Conservation (phyloP, 2,888 invertebrate species). For the Lasioglossum calceatum region DNA sequence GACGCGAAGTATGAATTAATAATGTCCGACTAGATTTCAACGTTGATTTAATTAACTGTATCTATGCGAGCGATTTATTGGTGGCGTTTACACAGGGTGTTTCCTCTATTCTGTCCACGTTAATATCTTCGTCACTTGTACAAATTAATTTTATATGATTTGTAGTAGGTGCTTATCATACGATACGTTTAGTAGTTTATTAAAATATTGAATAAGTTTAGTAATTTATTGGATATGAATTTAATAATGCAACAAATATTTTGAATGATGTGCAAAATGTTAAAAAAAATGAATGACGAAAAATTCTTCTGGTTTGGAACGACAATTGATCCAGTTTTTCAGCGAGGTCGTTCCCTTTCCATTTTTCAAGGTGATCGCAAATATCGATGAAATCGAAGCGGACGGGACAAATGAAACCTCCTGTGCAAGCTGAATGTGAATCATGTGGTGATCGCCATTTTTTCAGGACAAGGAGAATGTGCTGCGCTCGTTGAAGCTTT, state of each 20-base stretch:
- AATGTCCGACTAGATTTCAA: not conserved
- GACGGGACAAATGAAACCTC: too few species aligned
- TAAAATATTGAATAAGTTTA: too few species aligned
- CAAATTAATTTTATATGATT: not conserved
- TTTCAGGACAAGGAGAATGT: constrained; percentile 85
- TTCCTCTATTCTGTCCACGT: not conserved
- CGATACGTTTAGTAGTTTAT: too few species aligned
- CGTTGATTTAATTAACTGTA: not conserved
- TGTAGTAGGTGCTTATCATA: too few species aligned
- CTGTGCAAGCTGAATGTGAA: not conserved
- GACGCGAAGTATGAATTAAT: not conserved
- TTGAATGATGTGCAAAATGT: too few species aligned
- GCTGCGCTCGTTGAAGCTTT: constrained; percentile 88
- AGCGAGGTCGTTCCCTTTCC: not conserved
- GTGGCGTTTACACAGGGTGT: not conserved
- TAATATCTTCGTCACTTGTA: not conserved
- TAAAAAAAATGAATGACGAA: not conserved
- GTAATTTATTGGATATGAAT: too few species aligned
- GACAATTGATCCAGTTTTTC: not conserved
- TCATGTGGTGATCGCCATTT: not conserved
- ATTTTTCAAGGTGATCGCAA: too few species aligned
- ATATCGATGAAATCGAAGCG: too few species aligned
- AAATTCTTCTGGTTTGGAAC: not conserved
- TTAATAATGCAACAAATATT: too few species aligned
- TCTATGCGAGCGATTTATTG: not conserved